These are phyloP conservation scores for Coturnix japonica DNA, from an alignment of 2,113 vertebrate genomes.

Conservation along the genomic window DNA sequence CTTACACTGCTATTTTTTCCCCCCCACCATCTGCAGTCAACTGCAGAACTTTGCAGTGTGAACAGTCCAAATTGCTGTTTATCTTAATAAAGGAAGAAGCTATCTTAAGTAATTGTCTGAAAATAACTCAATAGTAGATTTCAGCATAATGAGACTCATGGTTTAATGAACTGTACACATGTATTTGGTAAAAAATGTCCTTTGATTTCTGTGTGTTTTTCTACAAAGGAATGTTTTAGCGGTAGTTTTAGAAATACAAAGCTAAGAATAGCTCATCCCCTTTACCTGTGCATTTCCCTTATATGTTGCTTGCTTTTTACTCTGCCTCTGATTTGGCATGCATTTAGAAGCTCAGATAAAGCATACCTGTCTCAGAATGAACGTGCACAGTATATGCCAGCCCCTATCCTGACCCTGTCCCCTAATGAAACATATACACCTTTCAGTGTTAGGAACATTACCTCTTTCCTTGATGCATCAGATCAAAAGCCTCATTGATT, in stretches of 20 bases:
- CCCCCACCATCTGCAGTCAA: neutral
- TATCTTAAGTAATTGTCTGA: neutral
- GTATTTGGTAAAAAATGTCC: neutral
- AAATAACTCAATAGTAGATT: neutral
- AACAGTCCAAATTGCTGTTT: neutral
- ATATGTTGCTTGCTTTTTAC: neutral
- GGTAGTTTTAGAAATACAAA: neutral
- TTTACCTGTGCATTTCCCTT: neutral
- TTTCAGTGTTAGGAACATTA: constrained; percentile 18
- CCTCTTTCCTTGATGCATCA: constrained; percentile 82
- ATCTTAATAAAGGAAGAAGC: neutral
- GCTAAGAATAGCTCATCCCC: neutral
- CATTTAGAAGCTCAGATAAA: neutral
- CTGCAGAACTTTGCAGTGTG: neutral
- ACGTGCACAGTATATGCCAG: accelerated
- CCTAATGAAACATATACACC: neutral
- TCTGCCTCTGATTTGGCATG: neutral
- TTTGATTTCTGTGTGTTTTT: neutral
- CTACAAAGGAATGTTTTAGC: neutral
- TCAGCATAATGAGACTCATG: neutral
- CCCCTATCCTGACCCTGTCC: neutral
- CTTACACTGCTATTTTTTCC: neutral
- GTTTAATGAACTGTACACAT: neutral
- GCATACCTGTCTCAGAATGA: neutral
- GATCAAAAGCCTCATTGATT: constrained; percentile 83